Evolutionary conservation across 2,888 invertebrate genomes (phyloP).

Genomic region (Drosophila peninsularis): DNA sequence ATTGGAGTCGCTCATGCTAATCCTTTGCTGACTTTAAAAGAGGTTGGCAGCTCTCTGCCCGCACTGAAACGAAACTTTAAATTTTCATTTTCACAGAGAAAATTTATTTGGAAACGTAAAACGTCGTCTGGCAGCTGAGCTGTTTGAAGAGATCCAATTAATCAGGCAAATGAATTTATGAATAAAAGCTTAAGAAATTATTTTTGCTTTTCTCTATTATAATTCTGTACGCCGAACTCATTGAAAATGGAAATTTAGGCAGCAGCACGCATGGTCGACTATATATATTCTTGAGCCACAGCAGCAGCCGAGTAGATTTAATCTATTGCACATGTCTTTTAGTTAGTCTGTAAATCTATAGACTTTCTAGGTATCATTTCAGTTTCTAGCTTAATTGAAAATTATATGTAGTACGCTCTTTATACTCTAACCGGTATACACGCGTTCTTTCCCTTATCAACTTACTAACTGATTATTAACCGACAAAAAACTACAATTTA

Average conservation of each 20-base stretch:
- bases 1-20: neutral
- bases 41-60: slow-evolving; percentile 1
- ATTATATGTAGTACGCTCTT: too few species aligned
- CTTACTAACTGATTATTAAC: too few species aligned
- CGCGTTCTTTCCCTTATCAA: too few species aligned
- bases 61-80: neutral
- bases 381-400: too few species aligned
- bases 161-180: neutral
- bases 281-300: too few species aligned
- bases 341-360: neutral
- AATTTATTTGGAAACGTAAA: neutral
- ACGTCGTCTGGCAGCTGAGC: neutral
- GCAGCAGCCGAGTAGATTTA: too few species aligned
- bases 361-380: neutral
- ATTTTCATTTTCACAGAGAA: neutral
- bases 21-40: neutral
- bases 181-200: neutral
- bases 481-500: too few species aligned
- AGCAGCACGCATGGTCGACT: too few species aligned
- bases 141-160: neutral
- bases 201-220: neutral
- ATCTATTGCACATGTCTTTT: too few species aligned
- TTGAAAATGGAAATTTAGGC: too few species aligned
- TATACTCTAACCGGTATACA: too few species aligned
- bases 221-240: neutral